Evolutionary conservation across 2,888 invertebrate genomes (phyloP).

Genomic region (Drosophila flavopinicola): DNA sequence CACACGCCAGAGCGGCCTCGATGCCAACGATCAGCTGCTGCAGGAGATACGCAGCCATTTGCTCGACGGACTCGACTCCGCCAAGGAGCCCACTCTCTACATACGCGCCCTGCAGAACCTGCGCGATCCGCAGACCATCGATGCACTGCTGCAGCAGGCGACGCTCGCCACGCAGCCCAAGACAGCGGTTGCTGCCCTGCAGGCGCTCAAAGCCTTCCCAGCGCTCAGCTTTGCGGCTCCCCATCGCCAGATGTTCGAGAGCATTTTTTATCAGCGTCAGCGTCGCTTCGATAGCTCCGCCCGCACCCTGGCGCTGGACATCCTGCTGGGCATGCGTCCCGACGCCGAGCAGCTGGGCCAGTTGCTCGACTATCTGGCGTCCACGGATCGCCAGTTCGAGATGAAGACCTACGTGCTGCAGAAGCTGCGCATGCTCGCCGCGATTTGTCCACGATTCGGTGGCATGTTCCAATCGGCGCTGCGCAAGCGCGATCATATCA

Average conservation of each 20-base stretch:
- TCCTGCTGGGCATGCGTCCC: conserved; percentile 87
- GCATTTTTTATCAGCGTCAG: conserved; percentile 87
- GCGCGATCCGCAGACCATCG: conserved; percentile 86
- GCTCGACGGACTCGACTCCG: conserved; percentile 80
- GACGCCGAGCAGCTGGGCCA: conserved; percentile 85
- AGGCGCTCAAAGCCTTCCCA: conserved; percentile 87
- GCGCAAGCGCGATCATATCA: conserved; percentile 84
- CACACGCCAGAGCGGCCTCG: conserved; percentile 85
- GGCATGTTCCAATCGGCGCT: conserved; percentile 85
- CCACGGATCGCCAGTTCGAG: conserved; percentile 86
- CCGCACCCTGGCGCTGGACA: conserved; percentile 89
- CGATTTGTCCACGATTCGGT: conserved; percentile 85
- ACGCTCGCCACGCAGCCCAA: conserved; percentile 85
- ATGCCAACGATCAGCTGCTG: conserved; percentile 60
- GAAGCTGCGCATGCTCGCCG: conserved; percentile 86
- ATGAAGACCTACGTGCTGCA: conserved; percentile 88
- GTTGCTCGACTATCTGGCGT: conserved; percentile 85
- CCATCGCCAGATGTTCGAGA: conserved; percentile 85
- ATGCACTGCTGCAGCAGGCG: conserved; percentile 85
- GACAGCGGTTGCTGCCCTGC: conserved; percentile 88
- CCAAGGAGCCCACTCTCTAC: conserved; percentile 84
- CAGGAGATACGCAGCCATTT: conserved; percentile 79
- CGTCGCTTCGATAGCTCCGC: conserved; percentile 89
- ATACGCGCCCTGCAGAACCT: conserved; percentile 90
- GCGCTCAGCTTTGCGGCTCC: conserved; percentile 77